phyloP scores from a whole-genome alignment of 1,140 invertebrate genomes.

The Drosophila miranda region DNA sequence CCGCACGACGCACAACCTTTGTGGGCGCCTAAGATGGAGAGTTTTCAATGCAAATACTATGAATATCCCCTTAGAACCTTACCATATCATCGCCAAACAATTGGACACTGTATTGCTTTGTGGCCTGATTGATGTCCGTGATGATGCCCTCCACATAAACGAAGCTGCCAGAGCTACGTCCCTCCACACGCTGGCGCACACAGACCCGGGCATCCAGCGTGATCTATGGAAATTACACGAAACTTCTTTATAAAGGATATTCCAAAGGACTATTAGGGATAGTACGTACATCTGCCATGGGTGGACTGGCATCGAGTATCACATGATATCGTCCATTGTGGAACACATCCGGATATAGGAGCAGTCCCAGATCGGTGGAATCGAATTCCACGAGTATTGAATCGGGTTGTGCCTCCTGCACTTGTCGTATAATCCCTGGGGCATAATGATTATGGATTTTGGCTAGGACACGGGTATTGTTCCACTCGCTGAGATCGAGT shows the following conservation, averaged over 20 bases:
- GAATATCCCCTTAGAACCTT: background rate
- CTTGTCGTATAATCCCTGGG: slow-evolving; percentile 88
- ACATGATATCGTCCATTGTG: slow-evolving; percentile 92
- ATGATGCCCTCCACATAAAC: slow-evolving; percentile 93
- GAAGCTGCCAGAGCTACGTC: slow-evolving; percentile 82
- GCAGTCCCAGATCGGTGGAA: slow-evolving; percentile 84
- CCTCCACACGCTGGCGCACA: slow-evolving; percentile 82
- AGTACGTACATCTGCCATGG: slow-evolving; percentile 84
- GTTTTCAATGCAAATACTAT: background rate
- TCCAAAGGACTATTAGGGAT: background rate
- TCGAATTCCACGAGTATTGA: slow-evolving; percentile 91
- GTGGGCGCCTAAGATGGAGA: slow-evolving; percentile 83
- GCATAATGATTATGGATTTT: slow-evolving; percentile 91
- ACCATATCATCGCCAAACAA: slow-evolving; percentile 81
- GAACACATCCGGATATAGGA: slow-evolving; percentile 87
- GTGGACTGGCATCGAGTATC: slow-evolving; percentile 96
- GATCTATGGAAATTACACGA: slow-evolving; percentile 75
- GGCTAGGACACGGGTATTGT: slow-evolving; percentile 93
- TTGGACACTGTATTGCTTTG: slow-evolving; percentile 91
- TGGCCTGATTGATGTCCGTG: slow-evolving; percentile 87
- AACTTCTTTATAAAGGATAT: background rate
- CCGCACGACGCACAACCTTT: slow-evolving; percentile 86
- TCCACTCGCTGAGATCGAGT: slow-evolving; percentile 95
- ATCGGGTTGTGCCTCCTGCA: slow-evolving; percentile 78
- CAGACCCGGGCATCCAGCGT: slow-evolving; percentile 83